phyloP scores from a whole-genome alignment of 2,113 vertebrate genomes.

The Physeter macrocephalus region DNA sequence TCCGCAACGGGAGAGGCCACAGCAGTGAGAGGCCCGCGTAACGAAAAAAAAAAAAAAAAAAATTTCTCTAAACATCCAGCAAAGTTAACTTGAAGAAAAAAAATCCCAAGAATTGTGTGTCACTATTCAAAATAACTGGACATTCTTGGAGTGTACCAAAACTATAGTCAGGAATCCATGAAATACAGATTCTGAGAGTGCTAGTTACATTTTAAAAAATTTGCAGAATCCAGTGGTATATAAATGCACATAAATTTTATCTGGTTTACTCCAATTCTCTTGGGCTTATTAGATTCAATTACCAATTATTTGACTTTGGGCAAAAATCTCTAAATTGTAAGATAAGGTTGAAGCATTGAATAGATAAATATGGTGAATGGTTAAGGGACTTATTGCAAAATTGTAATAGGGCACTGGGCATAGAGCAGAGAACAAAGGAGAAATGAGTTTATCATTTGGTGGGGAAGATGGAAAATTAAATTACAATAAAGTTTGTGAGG shows the following conservation, averaged over 20 bases:
- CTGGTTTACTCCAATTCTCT: slow-evolving; percentile 16
- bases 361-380: slow-evolving; percentile 21
- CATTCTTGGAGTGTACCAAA: neutral
- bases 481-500: neutral
- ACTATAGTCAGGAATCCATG: neutral
- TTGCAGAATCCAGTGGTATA: neutral
- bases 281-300: slow-evolving; percentile 30
- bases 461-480: neutral
- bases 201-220: neutral
- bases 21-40: too few relatives aligned
- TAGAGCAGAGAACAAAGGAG: neutral
- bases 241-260: slow-evolving; percentile 11
- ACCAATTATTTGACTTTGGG: neutral
- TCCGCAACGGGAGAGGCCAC: too few relatives aligned
- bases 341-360: neutral
- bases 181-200: neutral
- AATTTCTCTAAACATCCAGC: neutral
- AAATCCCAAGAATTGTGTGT: neutral
- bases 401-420: neutral
- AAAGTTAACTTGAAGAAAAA: neutral
- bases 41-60: too few relatives aligned
- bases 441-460: neutral
- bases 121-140: neutral
- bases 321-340: neutral
- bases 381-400: slow-evolving; percentile 14